A percentile compares a stretch with the other conserved stretches of the same genome.
Evolutionary conservation across 2,888 invertebrate species (phyloP).

Genomic region (Clostera curtula): DNA sequence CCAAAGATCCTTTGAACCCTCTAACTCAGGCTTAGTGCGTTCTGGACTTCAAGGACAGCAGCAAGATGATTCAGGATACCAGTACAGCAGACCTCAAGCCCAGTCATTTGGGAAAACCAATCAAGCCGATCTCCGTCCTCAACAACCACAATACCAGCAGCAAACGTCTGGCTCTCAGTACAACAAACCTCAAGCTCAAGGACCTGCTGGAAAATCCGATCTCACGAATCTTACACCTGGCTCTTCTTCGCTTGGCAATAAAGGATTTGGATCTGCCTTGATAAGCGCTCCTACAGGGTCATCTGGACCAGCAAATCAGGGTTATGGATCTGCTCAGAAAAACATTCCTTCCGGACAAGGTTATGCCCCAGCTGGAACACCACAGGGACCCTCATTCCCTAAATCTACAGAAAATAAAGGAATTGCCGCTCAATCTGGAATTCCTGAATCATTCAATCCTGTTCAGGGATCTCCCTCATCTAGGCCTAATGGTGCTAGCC

Average conservation of each 20-base stretch:
- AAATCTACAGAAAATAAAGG: constrained; percentile 9
- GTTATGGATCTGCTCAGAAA: not conserved
- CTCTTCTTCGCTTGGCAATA: too few relatives aligned
- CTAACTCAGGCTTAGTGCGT: constrained; percentile 4
- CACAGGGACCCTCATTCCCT: constrained; percentile 16
- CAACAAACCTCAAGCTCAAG: not conserved
- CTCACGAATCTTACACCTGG: too few relatives aligned
- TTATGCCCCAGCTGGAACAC: constrained; percentile 6
- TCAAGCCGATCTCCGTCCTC: constrained; percentile 7
- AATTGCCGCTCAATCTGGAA: too few relatives aligned
- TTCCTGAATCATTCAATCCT: too few relatives aligned
- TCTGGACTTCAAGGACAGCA: constrained; percentile 7
- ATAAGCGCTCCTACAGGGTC: too few relatives aligned
- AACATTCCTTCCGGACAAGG: constrained; percentile 8
- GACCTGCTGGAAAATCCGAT: too few relatives aligned
- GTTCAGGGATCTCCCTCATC: constrained; percentile 9
- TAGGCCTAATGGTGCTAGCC: constrained; percentile 9
- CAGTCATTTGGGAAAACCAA: constrained; percentile 6
- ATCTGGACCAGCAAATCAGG: not conserved
- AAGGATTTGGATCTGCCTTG: not conserved
- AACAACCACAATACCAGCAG: not conserved
- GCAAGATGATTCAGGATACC: constrained; percentile 27
- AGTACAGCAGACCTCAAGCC: constrained; percentile 27
- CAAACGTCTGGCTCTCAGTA: constrained; percentile 1
- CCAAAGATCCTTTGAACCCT: constrained; percentile 15